These are phyloP conservation scores for Heliothis virescens DNA, from an alignment of 1,140 invertebrate genomes.

Conservation along the genomic window DNA sequence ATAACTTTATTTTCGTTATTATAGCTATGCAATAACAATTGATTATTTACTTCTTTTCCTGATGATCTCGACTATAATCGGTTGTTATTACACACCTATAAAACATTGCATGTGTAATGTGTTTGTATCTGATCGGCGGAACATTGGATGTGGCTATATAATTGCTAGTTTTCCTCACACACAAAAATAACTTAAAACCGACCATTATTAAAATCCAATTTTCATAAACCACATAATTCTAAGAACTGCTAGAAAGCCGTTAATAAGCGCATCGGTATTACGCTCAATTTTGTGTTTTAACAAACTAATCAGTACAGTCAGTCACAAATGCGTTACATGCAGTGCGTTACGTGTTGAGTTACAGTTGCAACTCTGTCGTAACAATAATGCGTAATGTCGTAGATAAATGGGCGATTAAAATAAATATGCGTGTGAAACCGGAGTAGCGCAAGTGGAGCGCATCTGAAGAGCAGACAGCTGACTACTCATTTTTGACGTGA, in stretches of 20 bases:
- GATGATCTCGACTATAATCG: background rate
- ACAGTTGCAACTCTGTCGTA: conserved; percentile 35
- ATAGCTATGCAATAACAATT: background rate
- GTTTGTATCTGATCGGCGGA: background rate
- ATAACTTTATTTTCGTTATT: background rate
- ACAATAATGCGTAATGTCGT: conserved; percentile 51
- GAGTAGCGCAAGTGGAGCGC: conserved; percentile 43
- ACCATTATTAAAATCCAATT: conserved; percentile 27
- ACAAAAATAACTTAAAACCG: conserved; percentile 29
- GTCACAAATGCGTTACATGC: conserved; percentile 36
- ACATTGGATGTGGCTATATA: background rate
- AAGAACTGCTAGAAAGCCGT: conserved; percentile 37
- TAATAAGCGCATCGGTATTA: conserved; percentile 44
- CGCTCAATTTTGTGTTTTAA: conserved; percentile 46
- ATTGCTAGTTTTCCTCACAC: conserved; percentile 35
- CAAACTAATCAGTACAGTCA: conserved; percentile 39
- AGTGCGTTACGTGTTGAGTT: conserved; percentile 37
- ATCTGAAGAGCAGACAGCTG: conserved; percentile 37
- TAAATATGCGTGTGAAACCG: conserved; percentile 47
- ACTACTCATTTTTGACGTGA: conserved; percentile 30
- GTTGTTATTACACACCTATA: background rate
- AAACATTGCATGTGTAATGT: background rate
- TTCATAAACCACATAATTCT: conserved; percentile 38
- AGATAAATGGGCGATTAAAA: conserved; percentile 46
- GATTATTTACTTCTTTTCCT: background rate